Base-by-base conservation (phyloP, 1,140 invertebrate species). In the Drosophila pandora region DNA sequence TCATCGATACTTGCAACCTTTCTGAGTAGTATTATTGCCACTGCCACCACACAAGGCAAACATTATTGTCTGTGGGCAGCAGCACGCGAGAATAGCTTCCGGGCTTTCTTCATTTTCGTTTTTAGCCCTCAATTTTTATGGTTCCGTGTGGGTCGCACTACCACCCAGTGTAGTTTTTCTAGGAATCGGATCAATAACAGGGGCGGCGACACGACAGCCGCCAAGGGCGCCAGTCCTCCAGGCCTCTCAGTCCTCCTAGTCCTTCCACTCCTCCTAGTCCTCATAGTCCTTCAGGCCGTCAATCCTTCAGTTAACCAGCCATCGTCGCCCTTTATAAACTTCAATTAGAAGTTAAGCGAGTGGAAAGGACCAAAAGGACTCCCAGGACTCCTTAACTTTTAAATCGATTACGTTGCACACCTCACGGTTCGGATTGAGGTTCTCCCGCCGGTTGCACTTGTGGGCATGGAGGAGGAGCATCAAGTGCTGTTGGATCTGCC, bases 401-500 rank as follows among this genome's bases (percentile, higher is more conserved):
- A n/a, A n/a, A n/a, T n/a, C n/a, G n/a, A n/a, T n/a, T n/a, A 99
- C 93, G 17, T 94, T 95, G 92, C 99, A 99, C 71, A 95, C 94
- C 93, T 95, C 95, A 17, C 94, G 93, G 79, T 97, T 97, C 3
- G 90, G 90, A 70, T 92, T 92, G 0, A 90, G 64, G 49, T 92
- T 93, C 92, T 99, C 98, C 37, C 98, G 93, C 47, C 97, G 94
- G 92, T 99, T 98, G 93, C 99, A 99, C 91, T 99, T 99, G 92
- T 99, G 98, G 28, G 99, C 99, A 93, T 99, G 99, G 13, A 99
- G 93, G 30, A 99, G 93, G 9, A 99, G 92, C 37, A 99, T 98
- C 23, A 99, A 92, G 90, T 99, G 99, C 92, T 99, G 98, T 90
- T 99, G 98, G 62, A 99, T 99, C n/a, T 99, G 94, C 92, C 99